Evolutionary conservation across 2,113 vertebrate genomes (phyloP).

Genomic region (Microcebus jonahi): DNA sequence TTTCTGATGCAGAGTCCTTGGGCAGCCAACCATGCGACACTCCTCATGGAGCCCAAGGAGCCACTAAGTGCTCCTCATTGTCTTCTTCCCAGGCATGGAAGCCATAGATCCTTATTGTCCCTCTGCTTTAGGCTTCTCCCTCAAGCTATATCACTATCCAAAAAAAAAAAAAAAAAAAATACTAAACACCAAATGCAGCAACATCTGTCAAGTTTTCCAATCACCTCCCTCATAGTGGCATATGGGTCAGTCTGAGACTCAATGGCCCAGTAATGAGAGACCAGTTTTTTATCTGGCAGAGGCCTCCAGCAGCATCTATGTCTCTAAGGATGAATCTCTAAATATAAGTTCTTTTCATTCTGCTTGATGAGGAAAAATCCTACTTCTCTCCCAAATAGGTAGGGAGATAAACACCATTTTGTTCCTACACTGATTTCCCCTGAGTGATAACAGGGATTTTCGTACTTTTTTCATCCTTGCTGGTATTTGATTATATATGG

Average conservation of each 20-base stretch:
- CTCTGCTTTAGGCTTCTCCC: background rate
- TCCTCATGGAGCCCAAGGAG: background rate
- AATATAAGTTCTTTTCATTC: background rate
- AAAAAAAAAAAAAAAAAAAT: background rate
- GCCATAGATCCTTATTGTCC: background rate
- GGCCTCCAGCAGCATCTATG: background rate
- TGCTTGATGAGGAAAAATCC: background rate
- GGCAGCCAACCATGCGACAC: background rate
- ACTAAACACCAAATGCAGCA: background rate
- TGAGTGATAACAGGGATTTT: background rate
- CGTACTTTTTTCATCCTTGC: background rate
- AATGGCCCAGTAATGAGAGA: background rate
- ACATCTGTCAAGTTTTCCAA: background rate
- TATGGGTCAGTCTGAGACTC: background rate
- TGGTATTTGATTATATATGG: background rate
- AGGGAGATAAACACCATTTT: background rate
- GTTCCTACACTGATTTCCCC: background rate
- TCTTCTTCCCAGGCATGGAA: background rate
- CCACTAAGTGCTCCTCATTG: accelerated
- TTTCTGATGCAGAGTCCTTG: too few species aligned
- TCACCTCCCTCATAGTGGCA: background rate
- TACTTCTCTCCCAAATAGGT: background rate
- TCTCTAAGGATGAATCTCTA: background rate
- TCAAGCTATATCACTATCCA: background rate
- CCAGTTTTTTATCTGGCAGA: background rate